Percentiles rank a stretch among this genome's conserved stretches.
phyloP scores from a whole-genome alignment of 2,888 invertebrate species.

The Cheiracanthium punctorium region DNA sequence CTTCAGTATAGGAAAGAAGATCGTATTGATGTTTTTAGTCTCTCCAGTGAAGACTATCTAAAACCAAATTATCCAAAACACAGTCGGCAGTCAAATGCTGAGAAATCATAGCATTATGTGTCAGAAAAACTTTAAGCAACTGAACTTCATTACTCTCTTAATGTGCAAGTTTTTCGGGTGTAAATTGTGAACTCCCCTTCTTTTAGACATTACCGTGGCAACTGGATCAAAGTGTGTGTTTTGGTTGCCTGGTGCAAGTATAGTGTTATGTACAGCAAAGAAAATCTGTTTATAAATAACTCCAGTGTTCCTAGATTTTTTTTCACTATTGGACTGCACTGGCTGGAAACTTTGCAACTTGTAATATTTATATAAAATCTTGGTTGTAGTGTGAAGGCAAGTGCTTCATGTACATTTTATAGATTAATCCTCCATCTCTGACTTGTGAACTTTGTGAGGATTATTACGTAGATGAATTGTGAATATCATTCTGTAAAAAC shows the following conservation, averaged over 20 bases:
- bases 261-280: constrained; percentile 66
- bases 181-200: constrained; percentile 31
- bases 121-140: not conserved
- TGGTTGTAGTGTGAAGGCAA: constrained; percentile 54
- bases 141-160: constrained; percentile 31
- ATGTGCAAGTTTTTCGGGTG: constrained; percentile 49
- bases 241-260: constrained; percentile 49
- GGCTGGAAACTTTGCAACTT: constrained; percentile 51
- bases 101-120: constrained; percentile 67
- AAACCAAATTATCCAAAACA: constrained; percentile 89
- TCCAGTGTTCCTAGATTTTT: constrained; percentile 67
- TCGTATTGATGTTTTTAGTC: constrained; percentile 96
- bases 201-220: constrained; percentile 54
- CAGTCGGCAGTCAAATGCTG: constrained; percentile 71
- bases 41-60: constrained; percentile 97
- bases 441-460: constrained; percentile 34
- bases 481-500: constrained; percentile 61
- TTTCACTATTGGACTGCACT: constrained; percentile 67
- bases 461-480: constrained; percentile 49
- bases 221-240: constrained; percentile 57
- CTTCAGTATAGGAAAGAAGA: constrained; percentile 99
- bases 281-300: constrained; percentile 62
- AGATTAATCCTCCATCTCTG: constrained; percentile 37
- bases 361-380: constrained; percentile 46
- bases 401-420: constrained; percentile 57